A percentile compares a stretch with the other conserved stretches of the same genome.
Evolutionary conservation across 2,888 invertebrate species (phyloP).

Genomic region (Agrotis exclamationis): DNA sequence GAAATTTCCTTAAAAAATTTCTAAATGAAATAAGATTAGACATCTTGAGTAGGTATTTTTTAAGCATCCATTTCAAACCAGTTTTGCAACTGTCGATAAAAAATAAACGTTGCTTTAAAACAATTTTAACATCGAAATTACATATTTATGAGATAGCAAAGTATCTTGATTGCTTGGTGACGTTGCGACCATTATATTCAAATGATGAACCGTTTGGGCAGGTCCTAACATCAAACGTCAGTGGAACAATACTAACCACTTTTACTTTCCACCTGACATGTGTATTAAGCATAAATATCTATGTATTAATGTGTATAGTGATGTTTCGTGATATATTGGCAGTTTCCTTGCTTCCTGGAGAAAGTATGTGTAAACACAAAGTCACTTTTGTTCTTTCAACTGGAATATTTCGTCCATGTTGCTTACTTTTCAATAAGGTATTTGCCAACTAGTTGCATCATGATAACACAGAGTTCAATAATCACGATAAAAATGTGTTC

Average conservation of each 20-base stretch:
- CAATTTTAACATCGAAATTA: neutral
- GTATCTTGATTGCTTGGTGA: slow-evolving; percentile 21
- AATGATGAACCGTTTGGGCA: slow-evolving; percentile 47
- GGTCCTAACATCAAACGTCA: slow-evolving; percentile 53
- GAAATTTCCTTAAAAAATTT: too few relatives aligned
- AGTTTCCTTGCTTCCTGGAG: slow-evolving; percentile 30
- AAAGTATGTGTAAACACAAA: slow-evolving; percentile 26
- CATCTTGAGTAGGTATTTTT: neutral
- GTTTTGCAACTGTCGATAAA: neutral
- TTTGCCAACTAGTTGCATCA: neutral
- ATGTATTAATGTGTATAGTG: slow-evolving; percentile 29
- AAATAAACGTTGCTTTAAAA: too few relatives aligned
- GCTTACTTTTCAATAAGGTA: slow-evolving; percentile 10
- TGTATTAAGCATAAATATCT: slow-evolving; percentile 50
- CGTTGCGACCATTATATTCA: slow-evolving; percentile 48
- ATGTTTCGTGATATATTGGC: slow-evolving; percentile 39
- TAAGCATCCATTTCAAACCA: too few relatives aligned
- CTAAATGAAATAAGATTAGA: neutral
- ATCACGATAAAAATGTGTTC: too few relatives aligned
- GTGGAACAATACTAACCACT: slow-evolving; percentile 57
- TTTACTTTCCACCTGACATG: slow-evolving; percentile 62
- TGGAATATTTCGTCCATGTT: neutral
- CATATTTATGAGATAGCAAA: slow-evolving; percentile 31
- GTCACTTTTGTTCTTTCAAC: neutral
- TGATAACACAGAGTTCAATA: too few relatives aligned